Evolutionary conservation across 2,113 vertebrate species (phyloP).

Genomic region (Montifringilla adamsi): DNA sequence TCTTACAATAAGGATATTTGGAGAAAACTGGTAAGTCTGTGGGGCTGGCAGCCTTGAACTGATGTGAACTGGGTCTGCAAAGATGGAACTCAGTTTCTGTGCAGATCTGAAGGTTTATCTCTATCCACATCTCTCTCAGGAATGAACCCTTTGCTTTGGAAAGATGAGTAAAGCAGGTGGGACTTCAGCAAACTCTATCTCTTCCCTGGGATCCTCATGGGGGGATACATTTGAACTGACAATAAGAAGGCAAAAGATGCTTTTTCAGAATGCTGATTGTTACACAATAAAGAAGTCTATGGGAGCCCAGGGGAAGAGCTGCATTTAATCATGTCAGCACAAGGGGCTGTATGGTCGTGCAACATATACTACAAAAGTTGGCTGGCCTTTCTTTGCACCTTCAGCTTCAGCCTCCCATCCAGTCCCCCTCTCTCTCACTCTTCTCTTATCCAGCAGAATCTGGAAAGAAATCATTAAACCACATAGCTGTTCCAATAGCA

Average conservation of each 20-base stretch:
- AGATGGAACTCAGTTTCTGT: background rate
- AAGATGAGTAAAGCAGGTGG: background rate
- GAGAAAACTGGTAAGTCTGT: background rate
- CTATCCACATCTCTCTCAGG: background rate
- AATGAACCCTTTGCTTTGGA: background rate
- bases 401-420: background rate
- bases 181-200: background rate
- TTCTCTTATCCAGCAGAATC: constrained; percentile 40
- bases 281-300: background rate
- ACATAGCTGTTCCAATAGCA: constrained; percentile 36
- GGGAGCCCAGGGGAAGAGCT: background rate
- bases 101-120: background rate
- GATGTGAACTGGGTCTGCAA: background rate
- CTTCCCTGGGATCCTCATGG: background rate
- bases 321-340: constrained; percentile 2
- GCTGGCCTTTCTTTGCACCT: constrained; percentile 69
- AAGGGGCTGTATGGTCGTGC: background rate
- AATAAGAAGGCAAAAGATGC: background rate
- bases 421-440: background rate
- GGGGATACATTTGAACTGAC: background rate
- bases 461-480: constrained; percentile 23
- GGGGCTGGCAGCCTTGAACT: background rate
- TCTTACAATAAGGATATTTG: background rate
- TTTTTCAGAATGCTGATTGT: background rate
- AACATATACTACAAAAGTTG: constrained; percentile 42